Evolutionary conservation across 1,140 invertebrate species (phyloP).

Genomic region (Magallana ariakensis): DNA sequence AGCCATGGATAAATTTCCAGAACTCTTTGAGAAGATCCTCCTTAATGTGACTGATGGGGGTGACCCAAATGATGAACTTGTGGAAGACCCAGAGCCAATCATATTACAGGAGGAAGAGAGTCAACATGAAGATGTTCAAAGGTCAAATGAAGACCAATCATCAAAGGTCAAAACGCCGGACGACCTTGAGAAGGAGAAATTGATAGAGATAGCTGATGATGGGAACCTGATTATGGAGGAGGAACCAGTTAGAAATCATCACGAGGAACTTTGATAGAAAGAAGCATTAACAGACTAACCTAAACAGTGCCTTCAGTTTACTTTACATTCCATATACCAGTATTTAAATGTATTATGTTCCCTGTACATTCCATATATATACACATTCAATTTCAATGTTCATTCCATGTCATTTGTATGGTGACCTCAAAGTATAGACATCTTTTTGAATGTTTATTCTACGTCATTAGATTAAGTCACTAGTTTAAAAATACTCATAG

Average conservation of each 20-base stretch:
- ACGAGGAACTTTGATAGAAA: conserved; percentile 6
- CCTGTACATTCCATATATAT: too few relatives aligned
- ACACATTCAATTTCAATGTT: too few relatives aligned
- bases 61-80: not conserved
- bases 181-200: conserved; percentile 17
- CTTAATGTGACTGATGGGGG: not conserved
- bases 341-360: too few relatives aligned
- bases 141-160: not conserved
- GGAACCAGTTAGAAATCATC: not conserved
- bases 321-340: not conserved
- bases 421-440: too few relatives aligned
- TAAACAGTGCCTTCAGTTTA: not conserved
- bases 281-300: not conserved
- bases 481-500: too few relatives aligned
- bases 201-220: not conserved
- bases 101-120: not conserved
- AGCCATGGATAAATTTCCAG: not conserved
- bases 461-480: too few relatives aligned
- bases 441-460: too few relatives aligned
- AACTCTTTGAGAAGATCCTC: not conserved
- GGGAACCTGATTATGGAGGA: conserved; percentile 5
- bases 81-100: not conserved
- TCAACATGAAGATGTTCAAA: not conserved
- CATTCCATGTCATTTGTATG: too few relatives aligned
- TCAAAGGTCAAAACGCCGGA: conserved; percentile 1